phyloP scores from a whole-genome alignment of 2,113 vertebrate genomes.

The Crotalus viridis region DNA sequence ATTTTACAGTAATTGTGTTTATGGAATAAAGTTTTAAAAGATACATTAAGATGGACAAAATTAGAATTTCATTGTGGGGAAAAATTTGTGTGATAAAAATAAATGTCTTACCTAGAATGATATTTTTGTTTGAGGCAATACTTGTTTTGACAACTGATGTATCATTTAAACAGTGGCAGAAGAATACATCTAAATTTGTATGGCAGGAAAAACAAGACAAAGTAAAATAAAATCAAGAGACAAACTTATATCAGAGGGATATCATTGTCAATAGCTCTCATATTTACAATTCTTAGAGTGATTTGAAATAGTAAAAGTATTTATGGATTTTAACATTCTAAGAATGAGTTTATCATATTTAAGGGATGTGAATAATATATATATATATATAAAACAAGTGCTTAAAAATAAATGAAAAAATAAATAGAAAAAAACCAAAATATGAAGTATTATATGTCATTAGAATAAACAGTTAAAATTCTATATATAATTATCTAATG shows the following conservation, averaged over 20 bases:
- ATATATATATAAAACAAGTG: not conserved
- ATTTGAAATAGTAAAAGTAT: not conserved
- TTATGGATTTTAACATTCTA: not conserved
- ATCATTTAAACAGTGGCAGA: not conserved
- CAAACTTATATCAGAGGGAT: not conserved
- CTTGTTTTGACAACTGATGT: not conserved
- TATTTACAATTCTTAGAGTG: not conserved
- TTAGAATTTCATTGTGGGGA: not conserved
- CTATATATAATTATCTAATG: not conserved
- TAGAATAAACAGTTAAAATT: not conserved
- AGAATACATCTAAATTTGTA: not conserved
- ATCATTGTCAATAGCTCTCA: not conserved
- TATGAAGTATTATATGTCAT: not conserved
- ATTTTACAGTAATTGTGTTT: not conserved
- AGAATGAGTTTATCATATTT: not conserved
- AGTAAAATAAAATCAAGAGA: not conserved
- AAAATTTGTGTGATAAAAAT: not conserved
- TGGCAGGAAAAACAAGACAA: not conserved
- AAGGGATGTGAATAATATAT: not conserved
- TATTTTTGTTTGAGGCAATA: not conserved
- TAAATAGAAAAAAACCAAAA: not conserved
- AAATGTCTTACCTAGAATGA: not conserved
- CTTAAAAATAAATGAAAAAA: not conserved
- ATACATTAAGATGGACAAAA: not conserved
- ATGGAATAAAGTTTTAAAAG: not conserved